phyloP scores from a whole-genome alignment of 2,888 invertebrate species.

The Nymphalis c-album region DNA sequence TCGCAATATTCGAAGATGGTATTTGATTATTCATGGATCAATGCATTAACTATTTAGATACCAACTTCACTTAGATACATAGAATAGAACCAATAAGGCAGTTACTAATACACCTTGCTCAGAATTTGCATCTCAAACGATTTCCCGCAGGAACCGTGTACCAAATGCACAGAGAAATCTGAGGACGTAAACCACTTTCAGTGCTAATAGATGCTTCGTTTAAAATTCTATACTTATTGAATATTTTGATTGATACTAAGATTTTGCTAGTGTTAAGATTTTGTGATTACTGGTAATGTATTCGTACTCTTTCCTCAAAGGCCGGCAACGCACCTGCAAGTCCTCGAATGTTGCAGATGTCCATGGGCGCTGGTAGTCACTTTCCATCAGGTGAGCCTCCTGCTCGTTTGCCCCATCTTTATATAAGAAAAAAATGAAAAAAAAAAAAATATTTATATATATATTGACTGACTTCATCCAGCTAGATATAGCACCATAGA shows the following conservation, averaged over 20 bases:
- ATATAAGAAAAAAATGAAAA: no score
- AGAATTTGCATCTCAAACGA: conserved; percentile 71
- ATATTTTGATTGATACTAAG: background rate
- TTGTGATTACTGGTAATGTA: no score
- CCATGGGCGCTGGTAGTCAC: no score
- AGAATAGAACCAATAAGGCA: conserved; percentile 65
- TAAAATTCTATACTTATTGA: conserved; percentile 7
- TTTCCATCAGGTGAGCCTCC: no score
- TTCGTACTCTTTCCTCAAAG: no score
- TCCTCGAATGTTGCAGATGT: no score
- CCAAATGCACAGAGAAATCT: conserved; percentile 54
- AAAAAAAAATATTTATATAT: no score
- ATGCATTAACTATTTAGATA: conserved; percentile 40
- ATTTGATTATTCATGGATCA: conserved; percentile 32
- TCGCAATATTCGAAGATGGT: background rate
- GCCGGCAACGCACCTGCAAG: no score
- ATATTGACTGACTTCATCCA: no score
- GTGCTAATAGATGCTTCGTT: conserved; percentile 12
- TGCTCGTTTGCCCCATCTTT: no score
- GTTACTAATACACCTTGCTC: conserved; percentile 66
- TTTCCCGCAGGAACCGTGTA: conserved; percentile 42
- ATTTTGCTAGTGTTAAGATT: no score
- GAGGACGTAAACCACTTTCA: conserved; percentile 53
- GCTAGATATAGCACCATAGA: no score
- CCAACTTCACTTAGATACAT: conserved; percentile 34